Evolutionary conservation across 2,888 invertebrate species (phyloP).

Genomic region (Ornithoptera priamus): DNA sequence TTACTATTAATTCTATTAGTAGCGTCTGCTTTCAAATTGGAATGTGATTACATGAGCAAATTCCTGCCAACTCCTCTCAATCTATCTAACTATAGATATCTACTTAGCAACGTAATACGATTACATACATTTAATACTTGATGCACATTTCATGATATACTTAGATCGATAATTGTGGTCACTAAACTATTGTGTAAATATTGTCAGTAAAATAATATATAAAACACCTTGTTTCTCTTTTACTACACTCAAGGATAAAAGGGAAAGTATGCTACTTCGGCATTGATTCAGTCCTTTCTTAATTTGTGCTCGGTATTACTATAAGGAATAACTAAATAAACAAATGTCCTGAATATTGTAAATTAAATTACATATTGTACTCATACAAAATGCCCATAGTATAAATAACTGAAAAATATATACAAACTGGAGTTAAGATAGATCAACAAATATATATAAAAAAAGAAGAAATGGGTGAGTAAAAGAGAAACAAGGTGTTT

Average conservation of each 20-base stretch:
- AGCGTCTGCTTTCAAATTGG: slow-evolving; percentile 50
- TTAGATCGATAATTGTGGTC: slow-evolving; percentile 80
- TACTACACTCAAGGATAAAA: no score
- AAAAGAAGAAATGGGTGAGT: no score
- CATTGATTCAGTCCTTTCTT: no score
- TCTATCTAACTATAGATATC: slow-evolving; percentile 41
- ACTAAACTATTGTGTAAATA: slow-evolving; percentile 77
- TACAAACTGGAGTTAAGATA: no score
- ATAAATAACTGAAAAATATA: no score
- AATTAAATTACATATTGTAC: no score
- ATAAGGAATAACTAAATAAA: no score
- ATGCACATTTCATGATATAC: slow-evolving; percentile 77
- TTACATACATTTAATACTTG: slow-evolving; percentile 66
- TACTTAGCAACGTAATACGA: slow-evolving; percentile 70
- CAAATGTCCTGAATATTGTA: no score
- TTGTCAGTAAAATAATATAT: slow-evolving; percentile 71
- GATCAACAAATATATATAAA: neutral
- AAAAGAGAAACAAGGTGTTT: neutral
- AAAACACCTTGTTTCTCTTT: neutral
- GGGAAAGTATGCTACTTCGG: no score
- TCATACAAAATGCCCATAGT: no score
- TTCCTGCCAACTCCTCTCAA: slow-evolving; percentile 72
- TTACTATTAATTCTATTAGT: slow-evolving; percentile 50
- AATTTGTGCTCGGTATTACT: no score
- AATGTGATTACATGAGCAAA: slow-evolving; percentile 72